phyloP scores from a whole-genome alignment of 2,113 vertebrate species.

The Podarcis cretensis region DNA sequence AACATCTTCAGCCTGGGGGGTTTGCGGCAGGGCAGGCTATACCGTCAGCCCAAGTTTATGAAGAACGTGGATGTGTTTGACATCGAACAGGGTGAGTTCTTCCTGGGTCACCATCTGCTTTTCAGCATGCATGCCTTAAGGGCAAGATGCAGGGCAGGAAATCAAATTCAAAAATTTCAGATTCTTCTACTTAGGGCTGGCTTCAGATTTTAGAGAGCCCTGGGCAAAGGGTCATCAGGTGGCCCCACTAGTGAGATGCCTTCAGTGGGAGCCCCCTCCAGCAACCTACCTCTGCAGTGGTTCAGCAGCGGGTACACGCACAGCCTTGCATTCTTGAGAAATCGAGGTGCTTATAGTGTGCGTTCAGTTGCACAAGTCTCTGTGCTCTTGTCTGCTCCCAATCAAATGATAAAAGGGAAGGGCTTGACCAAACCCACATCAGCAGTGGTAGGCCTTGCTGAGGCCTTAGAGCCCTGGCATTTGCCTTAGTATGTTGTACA shows the following conservation, averaged over 20 bases:
- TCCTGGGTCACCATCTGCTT: rapidly evolving
- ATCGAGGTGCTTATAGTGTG: too few relatives aligned
- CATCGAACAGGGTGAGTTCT: conserved; percentile 86
- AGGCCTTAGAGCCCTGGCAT: neutral
- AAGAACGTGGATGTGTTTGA: conserved; percentile 94
- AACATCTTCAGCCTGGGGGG: conserved; percentile 92
- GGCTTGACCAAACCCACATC: neutral
- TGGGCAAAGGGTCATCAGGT: neutral
- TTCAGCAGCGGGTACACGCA: too few relatives aligned
- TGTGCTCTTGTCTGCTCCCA: neutral
- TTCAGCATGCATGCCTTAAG: neutral
- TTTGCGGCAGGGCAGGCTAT: conserved; percentile 89
- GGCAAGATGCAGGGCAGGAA: neutral
- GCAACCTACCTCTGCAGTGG: neutral
- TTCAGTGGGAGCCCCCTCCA: neutral
- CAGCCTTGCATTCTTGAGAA: neutral
- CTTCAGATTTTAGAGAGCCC: neutral
- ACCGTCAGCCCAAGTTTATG: conserved; percentile 96
- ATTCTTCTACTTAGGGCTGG: neutral
- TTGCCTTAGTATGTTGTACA: neutral
- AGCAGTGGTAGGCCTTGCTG: neutral
- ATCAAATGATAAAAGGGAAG: neutral
- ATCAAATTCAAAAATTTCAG: neutral
- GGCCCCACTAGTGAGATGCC: neutral
- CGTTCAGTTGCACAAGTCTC: neutral